Evolutionary conservation across 2,888 invertebrate genomes (phyloP), one percentile per base, ranked within the genome.

Genomic region (Callyntrura sp.): DNA sequence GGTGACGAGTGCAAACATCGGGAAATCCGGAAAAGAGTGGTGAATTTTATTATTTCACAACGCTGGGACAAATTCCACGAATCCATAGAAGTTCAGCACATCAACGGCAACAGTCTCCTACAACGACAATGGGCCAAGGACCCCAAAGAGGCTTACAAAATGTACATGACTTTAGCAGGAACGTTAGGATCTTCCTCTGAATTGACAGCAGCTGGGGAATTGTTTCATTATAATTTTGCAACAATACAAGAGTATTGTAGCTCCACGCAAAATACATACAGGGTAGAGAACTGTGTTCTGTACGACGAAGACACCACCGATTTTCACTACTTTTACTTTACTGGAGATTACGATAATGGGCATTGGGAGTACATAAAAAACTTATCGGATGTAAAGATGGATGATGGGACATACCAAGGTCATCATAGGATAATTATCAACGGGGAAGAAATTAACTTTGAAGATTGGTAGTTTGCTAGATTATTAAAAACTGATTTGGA

Each of bases 301-400:
- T 90, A 76, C 43, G 25, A 84, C 28, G 78, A 85, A 0, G 17
- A 76, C 4, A 43, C 45, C 0, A 35, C 83, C 9, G 87, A 91
- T 6, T 90, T 90, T 57, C 90, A 91, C 78, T 91, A 91, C 85
- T 92, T 92, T 51, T 88, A 91, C 43, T 92, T 92, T 17, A 92
- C 92, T 1, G 92, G 92, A 8, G 91, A 92, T 48, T 92, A 87
- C 65, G 92, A 92, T 48, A 92, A 91, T 70, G 92, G 92, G 9
- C 92, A 92, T 68, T 92, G 92, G 92, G 92, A 92, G 28, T 88
- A 51, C 65, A 48, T 92, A 4, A 68, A 68, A n/a, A 82, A 25
- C 45, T 60, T 83, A 4, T 76, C 82, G 0, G 68, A 12, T 11
- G 12, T 20, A 14, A 73, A 73, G 25, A 14, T 76, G 9, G 65